Evolutionary conservation across 2,113 vertebrate genomes (phyloP).

Genomic region (Hippolais icterina): DNA sequence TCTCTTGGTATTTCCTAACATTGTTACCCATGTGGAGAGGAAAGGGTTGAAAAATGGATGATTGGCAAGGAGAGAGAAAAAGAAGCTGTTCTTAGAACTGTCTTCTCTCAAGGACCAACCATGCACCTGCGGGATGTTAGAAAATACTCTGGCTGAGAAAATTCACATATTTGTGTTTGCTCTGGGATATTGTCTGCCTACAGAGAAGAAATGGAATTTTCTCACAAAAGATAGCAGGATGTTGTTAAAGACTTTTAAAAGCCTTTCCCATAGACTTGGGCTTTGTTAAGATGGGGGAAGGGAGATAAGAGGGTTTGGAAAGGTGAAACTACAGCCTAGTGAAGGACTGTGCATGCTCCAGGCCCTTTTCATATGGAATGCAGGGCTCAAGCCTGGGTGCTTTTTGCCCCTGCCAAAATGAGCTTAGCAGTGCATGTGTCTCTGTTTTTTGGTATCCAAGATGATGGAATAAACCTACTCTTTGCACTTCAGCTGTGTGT

Average conservation of each 20-base stretch:
- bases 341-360: neutral
- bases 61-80: neutral
- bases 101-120: neutral
- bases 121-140: neutral
- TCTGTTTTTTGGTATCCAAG: neutral
- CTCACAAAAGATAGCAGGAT: neutral
- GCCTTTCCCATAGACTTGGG: neutral
- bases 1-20: neutral
- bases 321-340: neutral
- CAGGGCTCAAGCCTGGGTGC: neutral
- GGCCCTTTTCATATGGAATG: neutral
- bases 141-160: neutral
- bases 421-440: neutral
- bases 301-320: neutral
- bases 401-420: neutral
- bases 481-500: neutral
- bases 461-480: neutral
- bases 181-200: neutral
- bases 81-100: neutral
- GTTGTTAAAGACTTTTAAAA: neutral
- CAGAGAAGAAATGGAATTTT: neutral
- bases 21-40: fast-evolving
- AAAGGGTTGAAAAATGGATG: neutral
- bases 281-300: neutral
- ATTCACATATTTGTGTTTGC: neutral